phyloP scores from a whole-genome alignment of 2,888 invertebrate species.

The Perithous albicinctus region DNA sequence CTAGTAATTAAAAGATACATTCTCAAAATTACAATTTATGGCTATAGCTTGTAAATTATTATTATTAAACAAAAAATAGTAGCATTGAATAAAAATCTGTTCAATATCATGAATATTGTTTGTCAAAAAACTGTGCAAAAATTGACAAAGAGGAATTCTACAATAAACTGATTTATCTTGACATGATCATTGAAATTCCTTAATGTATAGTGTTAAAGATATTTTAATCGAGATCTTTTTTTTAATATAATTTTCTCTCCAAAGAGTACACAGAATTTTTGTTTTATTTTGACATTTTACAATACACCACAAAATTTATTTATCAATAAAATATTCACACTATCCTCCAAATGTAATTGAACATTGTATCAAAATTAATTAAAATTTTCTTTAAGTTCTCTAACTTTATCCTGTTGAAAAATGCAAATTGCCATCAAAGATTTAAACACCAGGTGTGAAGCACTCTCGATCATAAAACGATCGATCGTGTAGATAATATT shows the following conservation, averaged over 20 bases:
- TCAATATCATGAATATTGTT: too few relatives aligned
- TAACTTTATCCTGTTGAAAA: background rate
- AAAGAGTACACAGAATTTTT: too few relatives aligned
- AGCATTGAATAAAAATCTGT: too few relatives aligned
- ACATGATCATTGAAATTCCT: too few relatives aligned
- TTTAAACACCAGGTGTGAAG: background rate
- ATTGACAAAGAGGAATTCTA: too few relatives aligned
- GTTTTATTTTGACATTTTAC: background rate
- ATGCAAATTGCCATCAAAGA: background rate
- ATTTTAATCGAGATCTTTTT: background rate
- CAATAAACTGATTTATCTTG: background rate
- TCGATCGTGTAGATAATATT: conserved; percentile 2
- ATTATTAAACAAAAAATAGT: background rate
- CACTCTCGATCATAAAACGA: background rate
- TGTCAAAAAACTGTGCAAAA: too few relatives aligned
- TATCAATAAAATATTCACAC: background rate
- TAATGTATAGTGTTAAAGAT: background rate
- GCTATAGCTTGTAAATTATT: background rate
- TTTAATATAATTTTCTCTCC: too few relatives aligned
- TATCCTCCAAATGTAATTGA: background rate
- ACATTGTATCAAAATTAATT: background rate
- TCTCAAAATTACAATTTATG: background rate
- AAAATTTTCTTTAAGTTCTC: background rate
- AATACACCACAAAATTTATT: background rate
- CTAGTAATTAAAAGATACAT: background rate